Base-by-base conservation (phyloP, 2,888 invertebrate species). In the Sarcophaga subvicina region DNA sequence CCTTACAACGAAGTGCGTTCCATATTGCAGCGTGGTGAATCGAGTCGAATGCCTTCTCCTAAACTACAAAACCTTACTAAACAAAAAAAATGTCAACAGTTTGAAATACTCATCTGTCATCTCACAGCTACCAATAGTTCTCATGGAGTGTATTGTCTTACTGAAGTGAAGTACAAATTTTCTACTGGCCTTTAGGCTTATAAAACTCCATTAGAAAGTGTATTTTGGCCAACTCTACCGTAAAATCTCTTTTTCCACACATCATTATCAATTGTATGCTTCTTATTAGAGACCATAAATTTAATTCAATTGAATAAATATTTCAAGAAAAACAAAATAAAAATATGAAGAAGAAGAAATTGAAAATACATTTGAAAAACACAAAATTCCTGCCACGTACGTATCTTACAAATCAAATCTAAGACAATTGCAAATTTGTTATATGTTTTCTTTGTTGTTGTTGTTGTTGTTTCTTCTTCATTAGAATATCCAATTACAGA, bases 211-310 rank as follows among this genome's bases (percentile, higher is more conserved):
- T 14, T 67, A 4, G 3, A 17, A 72, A 6, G 66, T 77, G 60
- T 66, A 60, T 64, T 64, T 66, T 17, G 17, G 17, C 4, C 17
- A 69, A 75, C 49, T 60, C 75, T n/a, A 22, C 62, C 67, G 17
- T 54, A 69, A 70, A 69, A 60, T 12, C 2, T 37, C 63, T 77
- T 10, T 27, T 81, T 75, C 62, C 27, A 62, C 37, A 77, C 60
- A 27, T 77, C 22, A 67, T 67, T 62, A 72, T 72, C 63, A 17
- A 22, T 20, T 77, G 12, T 54, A 54, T 14, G 17, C 37, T 54
- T 17, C 17, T 54, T 14, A 54, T 14, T 54, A 54, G 17, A 54
- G 17, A 54, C 54, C 54, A 54, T 54, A 54, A 54, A 54, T 54
- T 54, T 54, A 14, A 5, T 54, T 14, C 5, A 54, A 54, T 54